Evolutionary conservation across 2,113 vertebrate species (phyloP).

Genomic region (Spea bombifrons): DNA sequence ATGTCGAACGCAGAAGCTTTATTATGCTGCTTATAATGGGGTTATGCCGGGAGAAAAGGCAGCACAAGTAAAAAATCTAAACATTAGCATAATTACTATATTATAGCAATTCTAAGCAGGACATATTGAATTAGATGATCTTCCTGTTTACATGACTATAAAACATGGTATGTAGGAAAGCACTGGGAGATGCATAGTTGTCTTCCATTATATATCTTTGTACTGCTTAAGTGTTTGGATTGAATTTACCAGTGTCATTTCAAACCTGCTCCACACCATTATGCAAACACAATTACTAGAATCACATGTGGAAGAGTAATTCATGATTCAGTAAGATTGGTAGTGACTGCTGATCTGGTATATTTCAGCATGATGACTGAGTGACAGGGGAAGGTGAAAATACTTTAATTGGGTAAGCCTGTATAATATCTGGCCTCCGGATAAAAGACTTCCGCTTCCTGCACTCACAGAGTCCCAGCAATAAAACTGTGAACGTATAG

Average conservation of each 20-base stretch:
- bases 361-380: constrained; percentile 45
- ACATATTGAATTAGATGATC: background rate
- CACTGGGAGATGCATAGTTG: background rate
- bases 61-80: too few relatives aligned
- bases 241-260: constrained; percentile 4
- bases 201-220: background rate
- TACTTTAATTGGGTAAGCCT: constrained; percentile 47
- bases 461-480: constrained; percentile 38
- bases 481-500: constrained; percentile 42
- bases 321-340: constrained; percentile 43
- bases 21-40: too few relatives aligned
- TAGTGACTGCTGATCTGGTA: constrained; percentile 46
- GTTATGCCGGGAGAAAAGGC: too few relatives aligned
- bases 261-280: constrained; percentile 14
- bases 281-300: constrained; percentile 24
- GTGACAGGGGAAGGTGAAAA: constrained; percentile 45
- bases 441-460: constrained; percentile 47
- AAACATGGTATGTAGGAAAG: background rate
- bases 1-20: background rate
- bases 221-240: background rate
- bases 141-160: background rate
- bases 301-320: constrained; percentile 32
- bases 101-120: background rate
- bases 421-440: constrained; percentile 46
- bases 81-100: background rate